These are phyloP conservation scores for Agonum fuliginosum DNA, from an alignment of 2,888 invertebrate genomes.

Conservation along the genomic window DNA sequence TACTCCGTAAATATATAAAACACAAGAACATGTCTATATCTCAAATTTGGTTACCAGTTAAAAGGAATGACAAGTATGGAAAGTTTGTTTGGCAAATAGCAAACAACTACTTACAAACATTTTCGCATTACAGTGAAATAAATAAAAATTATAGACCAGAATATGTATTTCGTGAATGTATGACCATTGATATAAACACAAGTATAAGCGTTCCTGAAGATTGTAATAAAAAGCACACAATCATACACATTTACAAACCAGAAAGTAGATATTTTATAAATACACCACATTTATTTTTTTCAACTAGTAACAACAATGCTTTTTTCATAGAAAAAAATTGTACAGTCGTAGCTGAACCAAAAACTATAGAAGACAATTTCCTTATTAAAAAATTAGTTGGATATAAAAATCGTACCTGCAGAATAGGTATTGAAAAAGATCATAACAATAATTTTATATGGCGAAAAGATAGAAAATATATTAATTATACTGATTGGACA, in stretches of 20 bases:
- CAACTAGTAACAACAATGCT: not conserved
- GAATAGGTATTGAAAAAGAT: slow-evolving; percentile 61
- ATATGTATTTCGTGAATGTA: not conserved
- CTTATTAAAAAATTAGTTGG: slow-evolving; percentile 59
- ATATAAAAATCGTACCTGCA: slow-evolving; percentile 60
- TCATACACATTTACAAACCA: slow-evolving; percentile 2
- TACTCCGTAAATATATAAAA: slow-evolving; percentile 61
- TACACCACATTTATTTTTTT: not conserved
- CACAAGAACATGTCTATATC: slow-evolving; percentile 60
- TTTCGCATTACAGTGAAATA: not conserved
- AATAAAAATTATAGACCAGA: not conserved
- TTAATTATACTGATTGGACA: slow-evolving; percentile 39
- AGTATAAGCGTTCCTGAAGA: not conserved
- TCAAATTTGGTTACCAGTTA: slow-evolving; percentile 66
- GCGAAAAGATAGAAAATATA: slow-evolving; percentile 22
- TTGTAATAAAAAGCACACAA: not conserved
- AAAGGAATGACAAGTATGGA: slow-evolving; percentile 61
- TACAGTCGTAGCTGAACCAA: slow-evolving; percentile 59
- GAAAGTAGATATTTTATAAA: slow-evolving; percentile 7
- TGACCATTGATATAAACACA: not conserved
- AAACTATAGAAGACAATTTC: slow-evolving; percentile 31
- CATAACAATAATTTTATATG: slow-evolving; percentile 60
- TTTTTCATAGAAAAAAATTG: slow-evolving; percentile 44
- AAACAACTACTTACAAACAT: not conserved
- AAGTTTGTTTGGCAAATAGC: slow-evolving; percentile 55